phyloP scores from a whole-genome alignment of 2,797 vertebrate species.

The Tamandua tetradactyla region DNA sequence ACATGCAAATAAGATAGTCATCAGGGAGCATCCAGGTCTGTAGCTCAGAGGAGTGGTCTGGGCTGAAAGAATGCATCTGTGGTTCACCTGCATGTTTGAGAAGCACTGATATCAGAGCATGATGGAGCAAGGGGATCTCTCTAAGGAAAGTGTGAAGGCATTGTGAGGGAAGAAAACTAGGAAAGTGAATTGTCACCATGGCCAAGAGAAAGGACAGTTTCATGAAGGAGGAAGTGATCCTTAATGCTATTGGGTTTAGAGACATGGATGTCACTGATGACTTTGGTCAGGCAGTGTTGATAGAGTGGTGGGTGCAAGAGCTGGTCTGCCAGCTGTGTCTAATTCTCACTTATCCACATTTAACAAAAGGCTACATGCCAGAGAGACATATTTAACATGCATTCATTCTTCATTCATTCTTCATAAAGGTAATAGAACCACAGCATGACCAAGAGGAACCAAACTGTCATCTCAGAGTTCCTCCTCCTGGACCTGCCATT shows the following conservation, averaged over 20 bases:
- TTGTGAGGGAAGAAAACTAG: background rate
- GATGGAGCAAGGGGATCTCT: background rate
- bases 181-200: background rate
- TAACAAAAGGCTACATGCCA: background rate
- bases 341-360: background rate
- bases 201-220: background rate
- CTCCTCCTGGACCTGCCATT: background rate
- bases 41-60: background rate
- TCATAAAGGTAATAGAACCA: background rate
- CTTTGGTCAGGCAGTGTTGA: background rate
- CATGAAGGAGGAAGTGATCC: background rate
- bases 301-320: background rate
- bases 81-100: background rate
- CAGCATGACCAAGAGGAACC: background rate
- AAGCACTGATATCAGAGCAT: background rate
- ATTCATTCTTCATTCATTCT: background rate
- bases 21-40: background rate
- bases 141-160: background rate
- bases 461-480: conserved; percentile 6
- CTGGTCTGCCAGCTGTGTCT: background rate
- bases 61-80: background rate
- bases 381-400: background rate
- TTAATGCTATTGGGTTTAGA: background rate
- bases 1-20: background rate
- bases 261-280: no score